Evolutionary conservation across 53 echinoderm and acorn worm species (phyloP).

Genomic region (Astropecten irregularis): DNA sequence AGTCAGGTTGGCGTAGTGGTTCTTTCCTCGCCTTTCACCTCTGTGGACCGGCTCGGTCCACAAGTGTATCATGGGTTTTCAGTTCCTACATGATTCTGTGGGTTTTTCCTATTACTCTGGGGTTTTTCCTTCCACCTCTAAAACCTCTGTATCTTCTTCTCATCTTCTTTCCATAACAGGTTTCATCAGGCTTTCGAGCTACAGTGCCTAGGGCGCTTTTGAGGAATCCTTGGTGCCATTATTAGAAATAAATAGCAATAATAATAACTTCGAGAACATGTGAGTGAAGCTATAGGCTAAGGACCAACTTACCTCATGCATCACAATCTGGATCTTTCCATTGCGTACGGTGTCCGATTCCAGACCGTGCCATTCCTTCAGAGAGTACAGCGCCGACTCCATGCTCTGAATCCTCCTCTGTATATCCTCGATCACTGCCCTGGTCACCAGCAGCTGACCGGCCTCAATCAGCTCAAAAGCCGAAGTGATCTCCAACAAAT

Average conservation of each 20-base stretch:
- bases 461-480: constrained; percentile 42
- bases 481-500: constrained; percentile 11
- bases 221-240: too few species aligned
- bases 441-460: constrained; percentile 20
- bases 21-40: too few species aligned
- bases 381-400: background rate
- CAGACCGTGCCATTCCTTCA: constrained; percentile 8
- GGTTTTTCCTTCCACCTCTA: too few species aligned
- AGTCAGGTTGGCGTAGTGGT: too few species aligned
- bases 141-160: background rate
- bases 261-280: background rate
- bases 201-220: too few species aligned
- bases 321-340: background rate
- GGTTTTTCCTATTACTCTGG: too few species aligned
- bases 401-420: background rate
- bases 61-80: background rate
- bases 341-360: background rate
- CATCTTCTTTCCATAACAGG: too few species aligned
- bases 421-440: constrained; percentile 16
- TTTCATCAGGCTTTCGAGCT: too few species aligned
- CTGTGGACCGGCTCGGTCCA: background rate
- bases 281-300: background rate
- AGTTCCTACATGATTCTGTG: too few species aligned
- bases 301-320: constrained; percentile 1
- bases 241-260: too few species aligned